phyloP scores from a whole-genome alignment of 2,888 invertebrate genomes.

The Chymomyza fuscimana region DNA sequence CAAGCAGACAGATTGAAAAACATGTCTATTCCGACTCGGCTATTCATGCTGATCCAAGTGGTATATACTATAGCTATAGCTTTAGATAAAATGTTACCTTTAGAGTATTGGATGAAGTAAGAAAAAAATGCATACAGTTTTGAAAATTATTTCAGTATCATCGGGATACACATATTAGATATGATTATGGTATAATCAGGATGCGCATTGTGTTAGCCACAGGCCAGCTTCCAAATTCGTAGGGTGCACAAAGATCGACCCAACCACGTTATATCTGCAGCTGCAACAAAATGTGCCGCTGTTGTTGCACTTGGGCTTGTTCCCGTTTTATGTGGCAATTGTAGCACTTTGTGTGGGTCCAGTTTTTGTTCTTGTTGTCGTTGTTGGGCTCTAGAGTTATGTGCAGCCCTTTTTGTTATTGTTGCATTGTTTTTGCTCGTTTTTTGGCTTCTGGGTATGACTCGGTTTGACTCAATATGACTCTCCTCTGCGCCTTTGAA shows the following conservation, averaged over 20 bases:
- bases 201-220: not conserved
- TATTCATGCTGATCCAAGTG: too few relatives aligned
- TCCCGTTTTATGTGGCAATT: constrained; percentile 28
- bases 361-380: constrained; percentile 15
- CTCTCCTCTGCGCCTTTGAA: constrained; percentile 18
- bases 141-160: too few relatives aligned
- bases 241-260: not conserved
- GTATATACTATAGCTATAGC: too few relatives aligned
- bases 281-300: constrained; percentile 33
- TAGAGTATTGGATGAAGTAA: too few relatives aligned
- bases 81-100: too few relatives aligned
- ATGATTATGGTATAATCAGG: too few relatives aligned
- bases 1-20: too few relatives aligned
- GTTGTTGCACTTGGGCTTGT: constrained; percentile 43
- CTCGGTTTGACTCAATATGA: constrained; percentile 12
- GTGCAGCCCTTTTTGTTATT: constrained; percentile 13
- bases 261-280: constrained; percentile 43
- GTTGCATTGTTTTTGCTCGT: constrained; percentile 30
- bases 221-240: not conserved
- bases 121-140: too few relatives aligned
- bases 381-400: constrained; percentile 2
- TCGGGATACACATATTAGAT: too few relatives aligned
- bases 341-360: constrained; percentile 9
- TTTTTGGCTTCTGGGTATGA: not conserved
- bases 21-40: too few relatives aligned